A percentile compares a stretch with the other conserved stretches of the same genome.
Evolutionary conservation across 2,888 invertebrate species (phyloP).

Genomic region (Stegana nigrithorax): DNA sequence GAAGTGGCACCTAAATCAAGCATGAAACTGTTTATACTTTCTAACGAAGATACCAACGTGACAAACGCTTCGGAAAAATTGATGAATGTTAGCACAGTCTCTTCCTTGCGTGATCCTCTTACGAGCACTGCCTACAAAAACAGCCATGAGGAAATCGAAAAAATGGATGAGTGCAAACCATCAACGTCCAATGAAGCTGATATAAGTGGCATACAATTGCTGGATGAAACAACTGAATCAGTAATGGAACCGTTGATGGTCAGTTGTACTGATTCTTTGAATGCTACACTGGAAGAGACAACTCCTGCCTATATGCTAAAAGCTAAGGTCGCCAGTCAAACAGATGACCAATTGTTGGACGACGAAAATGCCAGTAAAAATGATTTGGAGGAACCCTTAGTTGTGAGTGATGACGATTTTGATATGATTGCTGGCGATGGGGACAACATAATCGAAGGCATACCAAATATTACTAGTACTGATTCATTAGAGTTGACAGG

Average conservation of each 20-base stretch:
- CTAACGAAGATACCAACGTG: conserved; percentile 17
- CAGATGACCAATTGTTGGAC: no score
- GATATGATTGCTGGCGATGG: no score
- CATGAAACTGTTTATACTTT: background rate
- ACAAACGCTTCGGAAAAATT: conserved; percentile 36
- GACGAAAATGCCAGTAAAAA: no score
- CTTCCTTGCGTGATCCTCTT: conserved; percentile 40
- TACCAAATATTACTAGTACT: background rate
- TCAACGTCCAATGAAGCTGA: conserved; percentile 38
- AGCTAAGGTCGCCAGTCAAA: no score
- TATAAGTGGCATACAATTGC: conserved; percentile 59
- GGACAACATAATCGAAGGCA: no score
- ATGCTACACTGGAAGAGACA: conserved; percentile 43
- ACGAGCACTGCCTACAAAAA: no score
- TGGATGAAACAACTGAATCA: conserved; percentile 59
- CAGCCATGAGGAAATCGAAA: no score
- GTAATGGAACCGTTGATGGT: conserved; percentile 50
- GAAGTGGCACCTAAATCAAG: no score
- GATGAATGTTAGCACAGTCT: conserved; percentile 33
- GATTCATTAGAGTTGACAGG: no score
- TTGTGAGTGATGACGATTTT: conserved; percentile 47
- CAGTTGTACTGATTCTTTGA: conserved; percentile 41
- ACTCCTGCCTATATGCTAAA: background rate
- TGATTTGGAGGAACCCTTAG: conserved; percentile 37
- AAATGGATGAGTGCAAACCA: no score